Evolutionary conservation across 2,888 invertebrate species (phyloP).

Genomic region (Sphaerophoria rueppellii): DNA sequence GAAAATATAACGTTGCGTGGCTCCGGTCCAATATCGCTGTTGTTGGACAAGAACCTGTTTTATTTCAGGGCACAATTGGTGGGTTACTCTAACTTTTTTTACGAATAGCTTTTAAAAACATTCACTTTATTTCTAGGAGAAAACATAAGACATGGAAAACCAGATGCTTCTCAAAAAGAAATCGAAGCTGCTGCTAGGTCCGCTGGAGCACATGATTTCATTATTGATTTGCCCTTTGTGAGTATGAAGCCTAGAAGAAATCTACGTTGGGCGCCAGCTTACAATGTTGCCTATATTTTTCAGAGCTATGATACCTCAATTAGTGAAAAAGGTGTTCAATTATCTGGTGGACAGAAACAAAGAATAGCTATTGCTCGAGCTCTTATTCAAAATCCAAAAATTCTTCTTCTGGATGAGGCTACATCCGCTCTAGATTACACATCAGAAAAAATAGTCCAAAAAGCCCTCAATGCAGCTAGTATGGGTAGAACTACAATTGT

Average conservation of each 20-base stretch:
- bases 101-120: not conserved
- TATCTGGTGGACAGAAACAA: constrained; percentile 92
- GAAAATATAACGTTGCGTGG: constrained; percentile 88
- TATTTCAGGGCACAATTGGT: constrained; percentile 90
- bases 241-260: constrained; percentile 61
- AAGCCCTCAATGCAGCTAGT: constrained; percentile 89
- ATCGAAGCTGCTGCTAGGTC: constrained; percentile 87
- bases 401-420: constrained; percentile 90
- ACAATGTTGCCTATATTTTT: not conserved
- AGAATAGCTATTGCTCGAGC: constrained; percentile 92
- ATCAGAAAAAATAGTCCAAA: constrained; percentile 90
- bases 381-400: constrained; percentile 88
- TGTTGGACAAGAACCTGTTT: constrained; percentile 93
- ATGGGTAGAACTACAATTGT: constrained; percentile 88
- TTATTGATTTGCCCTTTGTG: constrained; percentile 87
- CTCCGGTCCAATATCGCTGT: constrained; percentile 90
- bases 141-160: constrained; percentile 88
- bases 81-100: not conserved
- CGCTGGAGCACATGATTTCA: constrained; percentile 90
- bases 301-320: constrained; percentile 90
- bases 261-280: not conserved
- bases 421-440: constrained; percentile 92
- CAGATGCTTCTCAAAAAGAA: constrained; percentile 86
- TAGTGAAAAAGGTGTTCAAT: constrained; percentile 89
- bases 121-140: constrained; percentile 77